Base-by-base conservation (phyloP, 1,140 invertebrate genomes). In the Eurosta solidaginis region DNA sequence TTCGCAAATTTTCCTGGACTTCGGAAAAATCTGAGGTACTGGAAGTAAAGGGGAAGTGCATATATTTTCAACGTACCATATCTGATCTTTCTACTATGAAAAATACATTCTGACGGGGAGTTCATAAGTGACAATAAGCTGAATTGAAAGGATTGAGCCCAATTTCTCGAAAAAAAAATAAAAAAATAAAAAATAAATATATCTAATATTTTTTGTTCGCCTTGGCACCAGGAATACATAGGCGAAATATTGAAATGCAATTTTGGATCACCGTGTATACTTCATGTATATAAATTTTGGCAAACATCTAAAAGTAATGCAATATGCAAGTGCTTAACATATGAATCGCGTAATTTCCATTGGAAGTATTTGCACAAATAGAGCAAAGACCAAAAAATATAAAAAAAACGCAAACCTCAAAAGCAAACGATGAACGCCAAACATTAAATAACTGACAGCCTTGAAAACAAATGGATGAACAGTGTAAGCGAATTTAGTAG, bases 261-360 rank as follows among this genome's bases (percentile, higher is more conserved):
- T 2, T 50, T 2, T 50, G 22, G 3, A 50, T 54, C 20, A n/a
- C 20, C 1, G 3, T 27, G 9, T 27, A 17, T 17, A 22, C 27
- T 33, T 68, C 59, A 68, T 68, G 59, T n/a, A 68, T 68, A 20
- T 14, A 29, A 68, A 68, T 29, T 40, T 36, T 27, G 33, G 14
- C 33, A 42, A n/a, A n/a, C 59, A 68, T 68, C 33, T 68, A 68
- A 68, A 40, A n/a, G n/a, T n/a, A n/a, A 68, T 40, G 29, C 29
- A 68, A 68, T 68, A 36, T 68, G 59, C 59, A 10, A 68, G n/a
- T 68, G n/a, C 33, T 68, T 68, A 20, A 40, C 59, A 68, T 36
- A 68, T 68, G 59, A 68, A 68, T 33, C n/a, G 59, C 33, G 40
- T 68, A 36, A 68, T n/a, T 68, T 68, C 40, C 33, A 40, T 40